A percentile compares a stretch with the other conserved stretches of the same genome.
These are phyloP conservation scores for Drosophila quinaria DNA, from an alignment of 2,888 invertebrate species.

Conservation along the genomic window DNA sequence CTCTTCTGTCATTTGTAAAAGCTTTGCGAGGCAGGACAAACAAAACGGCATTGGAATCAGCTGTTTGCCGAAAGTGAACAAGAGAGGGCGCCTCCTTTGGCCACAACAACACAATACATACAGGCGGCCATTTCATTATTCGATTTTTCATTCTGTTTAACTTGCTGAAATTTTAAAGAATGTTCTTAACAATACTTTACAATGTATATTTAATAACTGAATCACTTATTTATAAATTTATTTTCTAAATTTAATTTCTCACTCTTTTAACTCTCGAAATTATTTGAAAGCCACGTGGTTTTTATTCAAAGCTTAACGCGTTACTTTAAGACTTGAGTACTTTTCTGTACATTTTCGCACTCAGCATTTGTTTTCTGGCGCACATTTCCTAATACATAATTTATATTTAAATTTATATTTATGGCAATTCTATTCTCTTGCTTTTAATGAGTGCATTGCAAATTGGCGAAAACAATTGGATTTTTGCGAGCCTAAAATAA, in stretches of 20 bases:
- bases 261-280: constrained; percentile 18
- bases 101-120: constrained; percentile 1
- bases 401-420: constrained; percentile 32
- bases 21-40: constrained; percentile 19
- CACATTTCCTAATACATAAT: constrained; percentile 39
- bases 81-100: constrained; percentile 49
- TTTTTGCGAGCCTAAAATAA: constrained; percentile 37
- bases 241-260: background rate
- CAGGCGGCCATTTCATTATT: constrained; percentile 32
- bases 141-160: constrained; percentile 44
- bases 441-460: constrained; percentile 30
- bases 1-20: background rate
- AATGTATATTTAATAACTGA: background rate
- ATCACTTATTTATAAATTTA: too few species aligned
- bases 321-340: constrained; percentile 12
- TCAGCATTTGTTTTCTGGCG: background rate
- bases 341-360: background rate
- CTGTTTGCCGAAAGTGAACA: constrained; percentile 41
- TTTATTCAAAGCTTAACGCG: constrained; percentile 32
- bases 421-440: constrained; percentile 1
- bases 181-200: background rate
- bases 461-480: constrained; percentile 24
- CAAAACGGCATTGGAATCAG: constrained; percentile 37
- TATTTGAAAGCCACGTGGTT: constrained; percentile 36
- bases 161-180: background rate